Evolutionary conservation across 2,113 vertebrate species (phyloP), one percentile per base, ranked within the genome.

Genomic region (Amazona guildingii): DNA sequence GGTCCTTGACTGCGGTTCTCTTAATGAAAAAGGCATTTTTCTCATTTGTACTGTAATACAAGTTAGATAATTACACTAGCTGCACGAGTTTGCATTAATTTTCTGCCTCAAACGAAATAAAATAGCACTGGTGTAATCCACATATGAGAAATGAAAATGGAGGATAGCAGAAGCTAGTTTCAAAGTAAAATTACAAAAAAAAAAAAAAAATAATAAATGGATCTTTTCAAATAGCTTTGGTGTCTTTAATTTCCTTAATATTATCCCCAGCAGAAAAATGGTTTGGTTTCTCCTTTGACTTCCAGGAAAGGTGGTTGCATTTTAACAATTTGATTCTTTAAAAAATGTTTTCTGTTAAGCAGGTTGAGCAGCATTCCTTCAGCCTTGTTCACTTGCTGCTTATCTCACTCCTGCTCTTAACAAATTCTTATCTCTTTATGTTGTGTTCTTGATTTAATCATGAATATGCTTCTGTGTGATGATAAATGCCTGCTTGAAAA

Each of bases 301-400:
- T 91, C 51, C 41, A 94, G 46, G 19, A 89, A 17, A 31, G n/a
- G 70, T 29, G 7, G 16, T 62, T 95, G 33, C 15, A 39, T 66
- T 83, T 88, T 96, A 83, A 86, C 91, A 48, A 1, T 74, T 29
- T 68, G 35, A 10, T 84, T 82, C 25, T 57, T 21, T 82, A 49
- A 54, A 88, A 78, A 75, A 23, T 25, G 10, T 83, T 93, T 82
- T 66, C 52, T 75, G 87, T 77, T 82, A 9, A 92, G 88, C 95
- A 80, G 75, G 94, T 94, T 0, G 16, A 81, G 68, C 93, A 90
- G 68, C 95, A 92, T 96, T 95, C 94, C 63, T 95, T 86, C 54
- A 83, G 64, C 72, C 31, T 95, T 70, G 41, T 69, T 95, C 72
- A 35, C 24, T 68, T 93, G n/a, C 39, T 86, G 64, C 87, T 93